Evolutionary conservation across 2,797 vertebrate species (phyloP), one percentile per base, ranked within the genome.

Genomic region (Pangasius mekongensis): DNA sequence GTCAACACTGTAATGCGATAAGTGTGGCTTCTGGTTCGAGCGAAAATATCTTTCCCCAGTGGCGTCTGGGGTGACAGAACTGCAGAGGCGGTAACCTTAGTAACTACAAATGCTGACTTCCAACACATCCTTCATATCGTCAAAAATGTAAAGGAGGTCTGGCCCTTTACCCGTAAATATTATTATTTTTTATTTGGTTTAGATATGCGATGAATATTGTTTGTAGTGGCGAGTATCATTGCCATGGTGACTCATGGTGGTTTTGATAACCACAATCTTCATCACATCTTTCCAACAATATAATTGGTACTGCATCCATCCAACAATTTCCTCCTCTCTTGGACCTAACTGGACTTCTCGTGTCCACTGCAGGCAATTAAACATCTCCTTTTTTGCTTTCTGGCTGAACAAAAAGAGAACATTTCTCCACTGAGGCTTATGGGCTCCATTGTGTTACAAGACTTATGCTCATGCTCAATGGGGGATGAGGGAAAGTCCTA

Each of bases 51-150:
- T 83, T 74, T 85, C 87, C 60, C 84, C 54, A 86, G 62, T 89
- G 88, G 84, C 66, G 52, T 90, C 71, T 90, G 77, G 52, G 69
- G 83, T 90, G 92, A 92, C 88, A 93, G 89, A 89, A 86, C 87
- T 78, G 87, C 66, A 87, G 91, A 87, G 77, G 83, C 83, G 89
- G 94, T 95, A 93, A 94, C 94, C 94, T 93, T 92, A 95, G 94
- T 92, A 95, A 95, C 94, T 92, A 93, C 87, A 93, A 90, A 85
- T 87, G 93, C 93, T 92, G 85, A 85, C 47, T 90, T 87, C 87
- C 78, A 88, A 82, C 89, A 81, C 49, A 86, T 89, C 86, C 62
- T 88, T 88, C 33, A 36, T 81, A 90, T 87, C 56, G 77, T 86
- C 47, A 86, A 86, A 78, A 22, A 43, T 24, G 1, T 30, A 56